These are phyloP conservation scores for Lypha dubia DNA, from an alignment of 2,888 invertebrate species.

Conservation along the genomic window DNA sequence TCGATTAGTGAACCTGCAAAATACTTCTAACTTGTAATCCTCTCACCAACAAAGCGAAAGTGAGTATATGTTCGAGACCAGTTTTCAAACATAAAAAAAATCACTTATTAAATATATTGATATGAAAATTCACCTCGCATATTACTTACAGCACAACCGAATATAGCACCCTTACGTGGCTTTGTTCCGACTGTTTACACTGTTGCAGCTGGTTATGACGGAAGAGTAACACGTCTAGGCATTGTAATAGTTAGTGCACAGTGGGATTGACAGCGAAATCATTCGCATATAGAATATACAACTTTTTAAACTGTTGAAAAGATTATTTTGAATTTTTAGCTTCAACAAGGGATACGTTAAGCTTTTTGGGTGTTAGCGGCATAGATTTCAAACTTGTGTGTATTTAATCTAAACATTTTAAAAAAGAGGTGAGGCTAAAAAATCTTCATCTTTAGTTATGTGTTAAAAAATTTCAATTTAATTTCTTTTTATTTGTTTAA, in stretches of 20 bases:
- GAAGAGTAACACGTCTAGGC: not conserved
- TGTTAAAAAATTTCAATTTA: conserved; percentile 10
- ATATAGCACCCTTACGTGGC: too few species aligned
- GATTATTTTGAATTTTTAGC: too few species aligned
- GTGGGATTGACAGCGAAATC: not conserved
- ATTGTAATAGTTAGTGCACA: not conserved
- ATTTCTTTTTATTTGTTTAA: conserved; percentile 26
- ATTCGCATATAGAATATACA: not conserved
- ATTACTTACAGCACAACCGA: too few species aligned
- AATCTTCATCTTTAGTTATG: not conserved
- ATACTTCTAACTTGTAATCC: too few species aligned
- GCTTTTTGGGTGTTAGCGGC: not conserved
- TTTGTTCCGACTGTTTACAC: not conserved
- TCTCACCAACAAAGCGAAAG: too few species aligned
- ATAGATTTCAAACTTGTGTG: not conserved
- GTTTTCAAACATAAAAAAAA: too few species aligned
- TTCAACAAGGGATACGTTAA: too few species aligned
- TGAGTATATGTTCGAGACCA: too few species aligned
- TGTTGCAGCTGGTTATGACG: conserved; percentile 1
- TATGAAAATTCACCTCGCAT: too few species aligned
- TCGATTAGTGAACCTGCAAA: too few species aligned
- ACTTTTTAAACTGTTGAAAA: not conserved
- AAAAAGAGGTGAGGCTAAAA: conserved; percentile 42
- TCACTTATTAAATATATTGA: too few species aligned
- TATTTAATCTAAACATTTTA: not conserved